A percentile compares a stretch with the other conserved stretches of the same genome.
These are phyloP conservation scores for Lottia gigantea DNA, from an alignment of 2,888 invertebrate genomes.

Conservation along the genomic window DNA sequence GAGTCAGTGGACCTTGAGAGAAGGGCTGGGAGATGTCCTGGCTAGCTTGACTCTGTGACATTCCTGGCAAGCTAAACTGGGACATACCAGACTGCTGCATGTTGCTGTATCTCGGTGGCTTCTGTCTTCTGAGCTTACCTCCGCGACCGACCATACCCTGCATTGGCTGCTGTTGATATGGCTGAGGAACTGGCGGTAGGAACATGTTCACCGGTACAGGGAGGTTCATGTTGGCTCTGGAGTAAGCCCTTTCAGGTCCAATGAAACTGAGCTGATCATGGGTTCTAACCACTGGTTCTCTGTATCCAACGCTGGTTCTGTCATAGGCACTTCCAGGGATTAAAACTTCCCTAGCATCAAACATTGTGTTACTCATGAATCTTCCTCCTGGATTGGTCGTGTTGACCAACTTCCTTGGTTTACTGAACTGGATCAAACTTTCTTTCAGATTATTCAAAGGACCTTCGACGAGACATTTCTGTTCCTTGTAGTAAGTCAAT, in stretches of 20 bases:
- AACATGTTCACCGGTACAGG: slow-evolving; percentile 96
- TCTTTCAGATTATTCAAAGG: slow-evolving; percentile 97
- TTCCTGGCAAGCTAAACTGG: slow-evolving; percentile 40
- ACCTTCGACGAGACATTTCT: slow-evolving; percentile 95
- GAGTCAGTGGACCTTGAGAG: slow-evolving; percentile 66
- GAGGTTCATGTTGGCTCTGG: slow-evolving; percentile 77
- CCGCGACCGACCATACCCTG: slow-evolving; percentile 30
- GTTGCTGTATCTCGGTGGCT: slow-evolving; percentile 65
- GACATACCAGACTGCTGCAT: slow-evolving; percentile 47
- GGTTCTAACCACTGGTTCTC: slow-evolving; percentile 70
- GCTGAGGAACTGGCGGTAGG: slow-evolving; percentile 79
- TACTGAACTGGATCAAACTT: slow-evolving; percentile 95
- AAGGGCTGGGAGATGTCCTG: slow-evolving; percentile 64
- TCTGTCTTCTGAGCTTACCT: slow-evolving; percentile 61
- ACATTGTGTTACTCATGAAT: slow-evolving; percentile 97
- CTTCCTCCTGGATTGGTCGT: slow-evolving; percentile 89
- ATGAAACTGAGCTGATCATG: slow-evolving; percentile 94
- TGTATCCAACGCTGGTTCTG: slow-evolving; percentile 62
- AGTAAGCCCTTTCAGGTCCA: slow-evolving; percentile 77
- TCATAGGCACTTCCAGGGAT: slow-evolving; percentile 95
- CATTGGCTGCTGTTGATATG: slow-evolving; percentile 40
- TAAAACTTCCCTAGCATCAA: slow-evolving; percentile 94
- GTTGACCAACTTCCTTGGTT: slow-evolving; percentile 95
- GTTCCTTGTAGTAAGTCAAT: slow-evolving; percentile 96
- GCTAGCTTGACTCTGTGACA: slow-evolving; percentile 66